Conservation (phyloP, 1,140 invertebrate genomes). For the Sweltsa coloradensis region DNA sequence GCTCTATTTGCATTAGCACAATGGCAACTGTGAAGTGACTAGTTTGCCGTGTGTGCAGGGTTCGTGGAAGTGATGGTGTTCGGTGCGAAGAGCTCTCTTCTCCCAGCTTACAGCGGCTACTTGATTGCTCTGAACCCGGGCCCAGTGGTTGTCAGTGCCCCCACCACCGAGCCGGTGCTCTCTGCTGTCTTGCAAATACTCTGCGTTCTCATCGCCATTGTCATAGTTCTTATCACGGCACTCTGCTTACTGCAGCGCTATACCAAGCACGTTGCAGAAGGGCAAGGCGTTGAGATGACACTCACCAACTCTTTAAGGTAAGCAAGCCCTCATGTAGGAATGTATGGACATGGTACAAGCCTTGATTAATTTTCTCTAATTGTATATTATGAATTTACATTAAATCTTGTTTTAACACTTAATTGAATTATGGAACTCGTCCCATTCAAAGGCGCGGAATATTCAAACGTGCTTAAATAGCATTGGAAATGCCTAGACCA, state of each 20-base stretch:
- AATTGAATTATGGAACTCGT: no score
- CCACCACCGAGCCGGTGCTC: slow-evolving; percentile 17
- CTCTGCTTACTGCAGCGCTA: slow-evolving; percentile 61
- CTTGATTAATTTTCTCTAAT: slow-evolving; percentile 17
- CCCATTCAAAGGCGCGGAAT: no score
- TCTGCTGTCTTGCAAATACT: slow-evolving; percentile 34
- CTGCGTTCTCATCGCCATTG: slow-evolving; percentile 47
- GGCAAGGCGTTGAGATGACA: slow-evolving; percentile 64
- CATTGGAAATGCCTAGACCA: no score
- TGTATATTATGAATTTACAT: not conserved
- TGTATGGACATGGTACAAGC: not conserved
- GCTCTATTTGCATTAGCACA: no score
- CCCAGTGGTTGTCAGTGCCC: slow-evolving; percentile 23
- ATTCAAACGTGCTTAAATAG: no score
- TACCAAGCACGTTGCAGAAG: slow-evolving; percentile 52
- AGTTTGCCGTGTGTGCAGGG: no score
- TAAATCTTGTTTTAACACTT: not conserved
- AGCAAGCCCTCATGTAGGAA: slow-evolving; percentile 13
- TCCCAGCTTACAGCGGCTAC: slow-evolving; percentile 42
- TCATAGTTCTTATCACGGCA: slow-evolving; percentile 47
- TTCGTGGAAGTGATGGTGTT: slow-evolving; percentile 60
- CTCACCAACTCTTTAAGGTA: slow-evolving; percentile 53
- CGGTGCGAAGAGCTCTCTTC: slow-evolving; percentile 20
- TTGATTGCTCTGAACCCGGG: slow-evolving; percentile 37
- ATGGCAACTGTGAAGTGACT: no score